A percentile compares a stretch with the other conserved stretches of the same genome.
Evolutionary conservation across 2,888 invertebrate species (phyloP).

Genomic region (Ecliptopera silaceata): DNA sequence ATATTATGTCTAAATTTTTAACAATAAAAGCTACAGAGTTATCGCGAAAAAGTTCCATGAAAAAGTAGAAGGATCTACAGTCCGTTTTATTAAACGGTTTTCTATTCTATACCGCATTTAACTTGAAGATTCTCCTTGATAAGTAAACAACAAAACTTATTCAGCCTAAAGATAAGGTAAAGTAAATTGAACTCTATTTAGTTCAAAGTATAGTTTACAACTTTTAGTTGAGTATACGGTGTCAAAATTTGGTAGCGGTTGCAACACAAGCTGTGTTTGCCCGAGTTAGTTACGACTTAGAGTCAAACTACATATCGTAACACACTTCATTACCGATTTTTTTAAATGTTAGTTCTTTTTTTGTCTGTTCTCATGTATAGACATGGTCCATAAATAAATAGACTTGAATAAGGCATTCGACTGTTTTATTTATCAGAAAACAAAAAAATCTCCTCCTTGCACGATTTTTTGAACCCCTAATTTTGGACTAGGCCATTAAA

Average conservation of each 20-base stretch:
- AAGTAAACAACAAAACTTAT: constrained; percentile 48
- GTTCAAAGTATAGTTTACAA: constrained; percentile 31
- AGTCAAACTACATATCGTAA: constrained; percentile 4
- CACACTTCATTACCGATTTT: constrained; percentile 21
- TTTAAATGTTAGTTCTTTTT: too few relatives aligned
- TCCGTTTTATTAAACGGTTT: too few relatives aligned
- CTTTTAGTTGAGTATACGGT: constrained; percentile 55
- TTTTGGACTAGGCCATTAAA: too few relatives aligned
- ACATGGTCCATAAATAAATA: too few relatives aligned
- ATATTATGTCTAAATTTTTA: too few relatives aligned
- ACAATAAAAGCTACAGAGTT: too few relatives aligned
- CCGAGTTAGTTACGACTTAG: constrained; percentile 78
- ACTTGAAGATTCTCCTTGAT: constrained; percentile 49
- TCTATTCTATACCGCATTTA: constrained; percentile 40
- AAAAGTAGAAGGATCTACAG: constrained; percentile 28
- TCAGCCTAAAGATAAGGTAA: constrained; percentile 48
- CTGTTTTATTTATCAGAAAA: too few relatives aligned
- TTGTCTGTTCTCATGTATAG: too few relatives aligned
- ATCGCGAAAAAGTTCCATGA: constrained; percentile 10
- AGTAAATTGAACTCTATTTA: constrained; percentile 51
- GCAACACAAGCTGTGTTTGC: constrained; percentile 72
- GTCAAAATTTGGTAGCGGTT: constrained; percentile 78
- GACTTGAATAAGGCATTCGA: too few relatives aligned
- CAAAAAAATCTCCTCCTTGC: too few relatives aligned
- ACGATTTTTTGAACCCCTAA: too few relatives aligned